Conservation (phyloP, 2,888 invertebrate species). For the Aporophyla lueneburgensis region DNA sequence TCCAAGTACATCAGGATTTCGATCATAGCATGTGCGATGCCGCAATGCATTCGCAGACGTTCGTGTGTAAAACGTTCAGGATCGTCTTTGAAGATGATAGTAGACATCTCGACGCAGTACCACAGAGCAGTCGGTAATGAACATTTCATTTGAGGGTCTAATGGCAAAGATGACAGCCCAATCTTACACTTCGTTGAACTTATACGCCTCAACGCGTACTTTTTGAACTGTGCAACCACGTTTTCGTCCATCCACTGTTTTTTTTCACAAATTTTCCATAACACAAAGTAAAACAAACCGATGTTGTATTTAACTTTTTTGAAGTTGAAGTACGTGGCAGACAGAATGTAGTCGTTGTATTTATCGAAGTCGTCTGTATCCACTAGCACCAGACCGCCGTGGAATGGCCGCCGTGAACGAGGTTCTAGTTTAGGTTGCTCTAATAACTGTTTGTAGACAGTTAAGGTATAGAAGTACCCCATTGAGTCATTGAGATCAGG, state of each 20-base stretch:
- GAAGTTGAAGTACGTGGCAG: constrained; percentile 74
- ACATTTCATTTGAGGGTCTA: constrained; percentile 70
- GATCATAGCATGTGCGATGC: constrained; percentile 69
- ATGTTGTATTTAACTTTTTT: constrained; percentile 74
- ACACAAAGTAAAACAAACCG: constrained; percentile 74
- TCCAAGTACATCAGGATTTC: constrained; percentile 72
- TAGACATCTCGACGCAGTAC: constrained; percentile 75
- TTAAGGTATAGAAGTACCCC: constrained; percentile 76
- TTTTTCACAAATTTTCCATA: constrained; percentile 76
- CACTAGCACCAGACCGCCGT: constrained; percentile 74
- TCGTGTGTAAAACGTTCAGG: constrained; percentile 66
- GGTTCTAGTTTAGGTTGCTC: constrained; percentile 70
- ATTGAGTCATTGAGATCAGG: constrained; percentile 72
- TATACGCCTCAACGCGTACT: constrained; percentile 72
- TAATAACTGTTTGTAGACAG: constrained; percentile 74
- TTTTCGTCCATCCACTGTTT: constrained; percentile 78
- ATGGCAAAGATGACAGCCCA: constrained; percentile 72
- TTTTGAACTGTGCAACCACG: constrained; percentile 72
- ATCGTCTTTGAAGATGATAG: constrained; percentile 72
- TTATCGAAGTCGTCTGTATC: constrained; percentile 73
- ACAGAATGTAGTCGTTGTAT: constrained; percentile 77
- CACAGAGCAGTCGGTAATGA: constrained; percentile 72
- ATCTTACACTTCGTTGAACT: constrained; percentile 70
- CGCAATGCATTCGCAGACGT: constrained; percentile 69
- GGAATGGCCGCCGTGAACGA: constrained; percentile 71